Base-by-base conservation (phyloP, 2,113 vertebrate species). In the Crotalus viridis region DNA sequence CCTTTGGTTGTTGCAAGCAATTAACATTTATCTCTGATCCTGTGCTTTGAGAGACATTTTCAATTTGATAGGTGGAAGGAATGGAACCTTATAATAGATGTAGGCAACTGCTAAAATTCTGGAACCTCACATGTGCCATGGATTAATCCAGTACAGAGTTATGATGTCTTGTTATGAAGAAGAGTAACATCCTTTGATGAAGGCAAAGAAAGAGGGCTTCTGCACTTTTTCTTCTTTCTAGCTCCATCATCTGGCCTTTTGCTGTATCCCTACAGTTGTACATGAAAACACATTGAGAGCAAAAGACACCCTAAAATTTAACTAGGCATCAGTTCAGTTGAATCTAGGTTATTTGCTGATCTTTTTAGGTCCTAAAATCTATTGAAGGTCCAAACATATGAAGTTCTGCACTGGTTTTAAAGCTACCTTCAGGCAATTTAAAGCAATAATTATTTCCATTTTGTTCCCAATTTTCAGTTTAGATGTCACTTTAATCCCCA, bases 401-500 rank as follows among this genome's bases (percentile, higher is more conserved):
- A 81, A 5, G 74, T 43, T 81, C 33, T 88, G 94, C 89, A 0
- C 22, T 22, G 33, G 28, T 21, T 90, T 33, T 9, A 4, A n/a
- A 85, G 8, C 6, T 51, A 54, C 91, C 19, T 88, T 15, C 26
- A 0, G 33, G 4, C 56, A 43, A 94, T 4, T 22, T 69, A n/a
- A 52, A 33, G 21, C 57, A 10, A 39, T 26, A 91, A 91, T 9
- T 22, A 64, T 22, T 91, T 91, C 59, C 17, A 12, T 95, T 92
- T 57, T 54, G 89, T 91, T 95, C 69, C 55, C 69, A 2, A 87
- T 88, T 89, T 91, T 8, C 51, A 93, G 91, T 4, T 94, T 39
- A 91, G 88, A 74, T 85, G 2, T 90, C 91, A 5, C 21, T 94
- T 24, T 87, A 93, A 88, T 24, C 48, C 48, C 1, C 52, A 85